Conservation (phyloP, 2,888 invertebrate species). For the Scaptomyza flava region DNA sequence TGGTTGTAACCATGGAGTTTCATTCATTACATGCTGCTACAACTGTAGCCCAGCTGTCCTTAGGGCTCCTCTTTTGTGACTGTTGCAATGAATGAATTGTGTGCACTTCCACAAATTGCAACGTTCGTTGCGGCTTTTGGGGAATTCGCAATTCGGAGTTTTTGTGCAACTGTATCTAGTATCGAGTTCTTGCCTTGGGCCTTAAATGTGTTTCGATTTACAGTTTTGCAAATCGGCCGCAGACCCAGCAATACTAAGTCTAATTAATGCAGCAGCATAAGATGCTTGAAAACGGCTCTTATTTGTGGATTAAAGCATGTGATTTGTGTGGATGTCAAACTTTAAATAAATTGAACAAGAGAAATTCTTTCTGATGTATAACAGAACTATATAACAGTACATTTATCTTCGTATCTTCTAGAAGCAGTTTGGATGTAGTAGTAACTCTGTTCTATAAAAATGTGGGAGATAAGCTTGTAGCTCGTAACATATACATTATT, state of each 20-base stretch:
- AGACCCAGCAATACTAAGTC: constrained; percentile 2
- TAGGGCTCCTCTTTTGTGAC: constrained; percentile 14
- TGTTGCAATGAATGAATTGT: constrained; percentile 20
- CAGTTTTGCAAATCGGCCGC: constrained; percentile 32
- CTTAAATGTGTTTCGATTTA: constrained; percentile 30
- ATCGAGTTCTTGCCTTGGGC: not conserved
- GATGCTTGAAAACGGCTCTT: not conserved
- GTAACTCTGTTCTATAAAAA: too few species aligned
- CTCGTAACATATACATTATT: not conserved
- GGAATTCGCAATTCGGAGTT: not conserved
- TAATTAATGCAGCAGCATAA: constrained; percentile 16
- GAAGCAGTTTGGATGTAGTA: too few species aligned
- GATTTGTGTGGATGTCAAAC: constrained; percentile 15
- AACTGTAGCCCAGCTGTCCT: not conserved
- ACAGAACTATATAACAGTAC: not conserved
- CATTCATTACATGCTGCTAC: constrained; percentile 28
- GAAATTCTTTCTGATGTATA: not conserved
- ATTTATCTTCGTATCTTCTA: too few species aligned
- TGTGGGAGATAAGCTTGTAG: not conserved
- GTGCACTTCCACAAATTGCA: constrained; percentile 46
- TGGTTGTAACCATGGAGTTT: not conserved
- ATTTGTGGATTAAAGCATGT: not conserved
- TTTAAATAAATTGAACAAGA: too few species aligned
- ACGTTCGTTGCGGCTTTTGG: constrained; percentile 18
- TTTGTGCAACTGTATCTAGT: not conserved